Evolutionary conservation across 1,140 invertebrate species (phyloP), one percentile per base, ranked within the genome.

Genomic region (Leucophenga varia): DNA sequence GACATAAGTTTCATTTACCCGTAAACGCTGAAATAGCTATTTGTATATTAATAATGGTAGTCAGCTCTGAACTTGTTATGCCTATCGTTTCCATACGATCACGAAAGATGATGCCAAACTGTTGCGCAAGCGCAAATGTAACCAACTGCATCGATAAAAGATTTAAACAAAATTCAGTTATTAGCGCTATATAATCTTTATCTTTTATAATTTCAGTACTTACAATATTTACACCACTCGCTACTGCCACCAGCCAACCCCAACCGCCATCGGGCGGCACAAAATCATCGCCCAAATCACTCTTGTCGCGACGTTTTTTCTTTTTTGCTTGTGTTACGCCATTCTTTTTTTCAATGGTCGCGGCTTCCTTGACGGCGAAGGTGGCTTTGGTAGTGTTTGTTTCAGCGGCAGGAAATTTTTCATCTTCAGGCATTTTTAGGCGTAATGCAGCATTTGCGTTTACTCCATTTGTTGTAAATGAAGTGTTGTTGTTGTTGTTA

Each of bases 1-100:
- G n/a, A n/a, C n/a, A 16, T 25, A 34, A 36, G 17, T 34, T 36
- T 14, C 39, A 17, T 37, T 25, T 47, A 73, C 71, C 71, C 43
- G 64, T 71, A 52, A 73, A 80, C 54, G 82, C 79, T 44, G 79
- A 82, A 35, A 82, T 79, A 2, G 84, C 84, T 14, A 79, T 79
- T 68, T 86, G 83, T 63, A 81, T 79, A 61, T 86, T 87, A 49
- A 85, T 82, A 54, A 86, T 81, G 3, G 82, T 82, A 2, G 84
- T 82, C 18, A 79, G 80, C 73, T 85, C 67, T 3, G 83, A 80
- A 37, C 77, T 80, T 52, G 64, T 79, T 48, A 86, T 81, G 21
- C 80, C 81, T 13, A 86, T 54, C 2, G 74, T 52, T 1, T 57
- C 25, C 52, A 86, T 82, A 59, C 78, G 80, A 43, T 79, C 78